Evolutionary conservation across 2,113 vertebrate genomes (phyloP), one percentile per base, ranked within the genome.

Genomic region (Saguinus imperator): DNA sequence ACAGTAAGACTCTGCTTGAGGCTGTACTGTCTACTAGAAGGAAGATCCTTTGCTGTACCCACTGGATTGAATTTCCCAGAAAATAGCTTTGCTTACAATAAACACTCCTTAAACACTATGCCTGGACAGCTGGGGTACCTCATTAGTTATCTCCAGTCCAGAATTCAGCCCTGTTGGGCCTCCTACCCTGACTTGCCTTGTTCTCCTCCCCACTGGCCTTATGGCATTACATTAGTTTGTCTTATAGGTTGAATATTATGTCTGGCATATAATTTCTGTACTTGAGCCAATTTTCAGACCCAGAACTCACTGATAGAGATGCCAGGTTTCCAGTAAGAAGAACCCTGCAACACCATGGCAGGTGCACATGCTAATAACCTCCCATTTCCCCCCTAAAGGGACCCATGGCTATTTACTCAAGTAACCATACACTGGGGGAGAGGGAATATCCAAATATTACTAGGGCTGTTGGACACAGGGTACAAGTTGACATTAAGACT

Each of bases 141-240:
- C 64, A 52, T 92, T 75, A 90, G 40, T 89, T 86, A 77, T 21
- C 35, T 87, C 23, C 6, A 90, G 35, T 43, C 45, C 48, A 55
- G 80, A 87, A 88, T 68, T 25, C 72, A 95, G 58, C 23, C 27
- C 21, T 3, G 4, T 3, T 57, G 84, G 55, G 37, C 16, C 66
- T 83, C 70, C 25, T 80, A 66, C 29, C 45, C 52, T 89, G 93
- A 45, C 66, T 81, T 94, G 66, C 25, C 68, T 73, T 77, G 7
- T 77, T 93, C 23, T 21, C 32, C 29, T 94, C 48, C 35, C 23
- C 18, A 57, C 3, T 61, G 64, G 75, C 45, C 43, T 81, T 93
- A 86, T 89, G 72, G 12, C 21, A 96, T 95, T 52, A 45, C 27
- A 40, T 50, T 72, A 79, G 58, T 97, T 95, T 50, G 45, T 92